phyloP scores from a whole-genome alignment of 2,113 vertebrate species.

The Erpornis zantholeuca region DNA sequence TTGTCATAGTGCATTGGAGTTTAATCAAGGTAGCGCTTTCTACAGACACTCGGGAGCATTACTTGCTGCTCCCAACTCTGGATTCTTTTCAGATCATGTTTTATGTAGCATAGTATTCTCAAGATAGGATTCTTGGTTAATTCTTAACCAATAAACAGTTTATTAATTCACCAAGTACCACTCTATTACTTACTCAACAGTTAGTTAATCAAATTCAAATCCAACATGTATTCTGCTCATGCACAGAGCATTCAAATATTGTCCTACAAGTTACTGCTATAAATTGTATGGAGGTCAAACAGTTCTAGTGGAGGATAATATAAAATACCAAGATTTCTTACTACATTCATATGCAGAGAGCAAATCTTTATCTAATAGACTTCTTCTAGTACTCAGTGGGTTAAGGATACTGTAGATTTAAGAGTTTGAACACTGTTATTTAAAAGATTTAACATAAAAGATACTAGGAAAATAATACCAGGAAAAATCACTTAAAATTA shows the following conservation, averaged over 20 bases:
- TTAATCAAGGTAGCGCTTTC: constrained; percentile 17
- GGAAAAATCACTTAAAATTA: not conserved
- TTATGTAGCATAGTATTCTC: constrained; percentile 34
- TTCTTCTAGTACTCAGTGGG: not conserved
- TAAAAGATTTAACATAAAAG: not conserved
- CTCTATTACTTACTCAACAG: constrained; percentile 20
- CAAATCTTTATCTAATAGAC: not conserved
- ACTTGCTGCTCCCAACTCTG: not conserved
- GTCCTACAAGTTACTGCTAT: not conserved
- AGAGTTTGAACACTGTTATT: not conserved
- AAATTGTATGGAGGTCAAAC: not conserved
- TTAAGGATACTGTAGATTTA: not conserved
- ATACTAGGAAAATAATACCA: not conserved
- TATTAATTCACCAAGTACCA: constrained; percentile 36
- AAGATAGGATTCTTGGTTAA: constrained; percentile 21
- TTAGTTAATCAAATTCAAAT: constrained; percentile 38
- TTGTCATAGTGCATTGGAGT: not conserved
- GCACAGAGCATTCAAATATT: not conserved
- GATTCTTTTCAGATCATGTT: constrained; percentile 1
- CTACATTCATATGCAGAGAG: not conserved
- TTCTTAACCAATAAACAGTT: constrained; percentile 38
- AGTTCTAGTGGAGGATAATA: not conserved
- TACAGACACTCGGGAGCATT: not conserved
- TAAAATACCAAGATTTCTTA: not conserved
- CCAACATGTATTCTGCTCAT: not conserved